These are phyloP conservation scores for Ramazzottius varieornatus DNA, from an alignment of 2,888 invertebrate species.

Conservation along the genomic window DNA sequence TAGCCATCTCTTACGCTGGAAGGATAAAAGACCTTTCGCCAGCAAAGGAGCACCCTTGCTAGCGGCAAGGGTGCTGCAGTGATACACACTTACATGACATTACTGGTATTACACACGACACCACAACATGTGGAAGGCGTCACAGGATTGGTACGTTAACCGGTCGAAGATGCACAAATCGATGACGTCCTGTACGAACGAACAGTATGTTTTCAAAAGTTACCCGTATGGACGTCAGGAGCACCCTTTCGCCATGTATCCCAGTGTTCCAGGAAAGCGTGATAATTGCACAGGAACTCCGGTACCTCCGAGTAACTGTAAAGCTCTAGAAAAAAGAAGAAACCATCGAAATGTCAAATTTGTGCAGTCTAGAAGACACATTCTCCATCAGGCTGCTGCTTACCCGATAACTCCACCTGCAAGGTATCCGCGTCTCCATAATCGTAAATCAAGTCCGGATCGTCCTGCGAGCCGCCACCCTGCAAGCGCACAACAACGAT, in stretches of 20 bases:
- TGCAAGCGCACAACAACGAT: neutral
- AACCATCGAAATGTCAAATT: too few relatives aligned
- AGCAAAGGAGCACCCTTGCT: neutral
- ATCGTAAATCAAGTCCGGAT: slow-evolving; percentile 15
- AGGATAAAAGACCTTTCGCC: too few relatives aligned
- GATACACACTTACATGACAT: neutral
- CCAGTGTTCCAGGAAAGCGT: neutral
- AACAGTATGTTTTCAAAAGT: too few relatives aligned
- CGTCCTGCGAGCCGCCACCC: neutral
- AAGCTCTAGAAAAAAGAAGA: neutral
- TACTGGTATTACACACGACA: too few relatives aligned
- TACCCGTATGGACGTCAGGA: neutral
- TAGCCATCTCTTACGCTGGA: too few relatives aligned
- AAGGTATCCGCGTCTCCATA: slow-evolving; percentile 16
- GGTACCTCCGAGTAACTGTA: neutral
- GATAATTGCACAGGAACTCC: neutral
- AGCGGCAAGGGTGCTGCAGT: neutral
- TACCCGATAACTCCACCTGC: slow-evolving; percentile 13
- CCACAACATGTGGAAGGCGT: too few relatives aligned
- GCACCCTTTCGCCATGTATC: neutral
- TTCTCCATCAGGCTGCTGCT: too few relatives aligned
- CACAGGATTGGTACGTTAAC: too few relatives aligned
- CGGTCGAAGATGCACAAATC: too few relatives aligned
- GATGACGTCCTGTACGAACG: too few relatives aligned
- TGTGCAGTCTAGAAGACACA: too few relatives aligned